Evolutionary conservation across 2,113 vertebrate genomes (phyloP).

Genomic region (Crotalus viridis): DNA sequence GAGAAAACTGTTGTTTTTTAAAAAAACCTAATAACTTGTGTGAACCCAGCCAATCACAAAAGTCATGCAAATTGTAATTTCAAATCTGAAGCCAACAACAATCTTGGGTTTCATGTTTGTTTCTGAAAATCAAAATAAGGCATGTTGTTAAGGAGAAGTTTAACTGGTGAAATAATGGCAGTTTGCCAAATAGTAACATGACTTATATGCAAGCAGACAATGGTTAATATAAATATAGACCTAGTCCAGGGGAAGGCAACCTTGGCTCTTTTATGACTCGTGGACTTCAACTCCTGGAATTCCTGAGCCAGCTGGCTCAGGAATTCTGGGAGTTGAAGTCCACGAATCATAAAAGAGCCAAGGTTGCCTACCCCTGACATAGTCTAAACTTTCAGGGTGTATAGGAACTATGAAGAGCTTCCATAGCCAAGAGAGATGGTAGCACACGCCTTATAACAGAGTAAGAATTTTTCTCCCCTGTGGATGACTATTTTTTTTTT

Average conservation of each 20-base stretch:
- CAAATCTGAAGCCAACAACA: not conserved
- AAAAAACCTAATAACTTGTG: not conserved
- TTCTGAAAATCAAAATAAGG: not conserved
- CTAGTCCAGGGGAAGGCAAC: not conserved
- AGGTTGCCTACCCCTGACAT: not conserved
- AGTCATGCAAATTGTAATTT: not conserved
- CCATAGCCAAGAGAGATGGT: not conserved
- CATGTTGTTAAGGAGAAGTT: not conserved
- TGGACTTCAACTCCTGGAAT: no score
- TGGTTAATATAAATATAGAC: not conserved
- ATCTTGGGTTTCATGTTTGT: not conserved
- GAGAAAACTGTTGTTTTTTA: not conserved
- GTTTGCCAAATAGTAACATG: not conserved
- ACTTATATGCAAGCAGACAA: not conserved
- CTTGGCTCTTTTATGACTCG: no score
- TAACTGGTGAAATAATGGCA: not conserved
- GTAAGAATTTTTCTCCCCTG: not conserved
- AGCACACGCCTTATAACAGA: not conserved
- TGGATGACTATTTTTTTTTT: not conserved
- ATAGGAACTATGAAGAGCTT: not conserved
- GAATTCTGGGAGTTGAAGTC: no score
- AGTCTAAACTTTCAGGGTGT: not conserved
- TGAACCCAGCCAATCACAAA: not conserved
- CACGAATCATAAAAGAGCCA: no score
- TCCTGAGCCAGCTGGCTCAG: no score